Base-by-base conservation (phyloP, 1,140 invertebrate genomes). In the Nephila pilipes region DNA sequence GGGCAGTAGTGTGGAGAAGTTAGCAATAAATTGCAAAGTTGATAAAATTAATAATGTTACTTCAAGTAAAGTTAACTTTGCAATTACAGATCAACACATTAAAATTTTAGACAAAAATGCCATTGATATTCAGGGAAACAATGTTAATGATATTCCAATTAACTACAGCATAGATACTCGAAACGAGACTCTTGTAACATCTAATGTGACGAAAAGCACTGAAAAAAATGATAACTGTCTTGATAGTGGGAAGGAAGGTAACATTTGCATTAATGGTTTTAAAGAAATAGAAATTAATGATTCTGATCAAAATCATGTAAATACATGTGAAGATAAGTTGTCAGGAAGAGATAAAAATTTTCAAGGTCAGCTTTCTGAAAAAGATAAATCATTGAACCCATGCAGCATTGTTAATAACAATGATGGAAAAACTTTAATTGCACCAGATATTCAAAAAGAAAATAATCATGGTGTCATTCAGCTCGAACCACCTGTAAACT, bases 201-300 rank as follows among this genome's bases (percentile, higher is more conserved):
- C 81, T 16, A 55, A 22, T 55, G 12, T 25, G 32, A 83, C 55
- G 14, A 83, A 55, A 29, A 46, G 29, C 22, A 54, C 16, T 18
- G 46, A 36, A 75, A 32, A 32, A 75, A 75, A 36, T 32, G 18
- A 32, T 75, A 22, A 55, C 16, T 54, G 36, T 25, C 46, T 22
- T 57, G 81, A 57, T 83, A 83, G 25, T 55, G 29, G 16, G 46
- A 83, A 83, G 29, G 54, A 83, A 83, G 4, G 8, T 22, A 81
- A 54, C 16, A 55, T 83, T 83, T 54, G 22, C 54, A 29, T 83
- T 16, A 83, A 83, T 83, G 81, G 81, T 25, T 83, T 55, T 83
- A 83, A 22, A 22, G 81, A 83, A 83, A 83, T 22, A 29, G 81
- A 83, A 55, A 29, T 57, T 2, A 83, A n/a, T 57, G 81, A 83